A percentile compares a stretch with the other conserved stretches of the same genome.
Conservation (phyloP, 2,113 vertebrate genomes). For the Apaloderma vittatum region DNA sequence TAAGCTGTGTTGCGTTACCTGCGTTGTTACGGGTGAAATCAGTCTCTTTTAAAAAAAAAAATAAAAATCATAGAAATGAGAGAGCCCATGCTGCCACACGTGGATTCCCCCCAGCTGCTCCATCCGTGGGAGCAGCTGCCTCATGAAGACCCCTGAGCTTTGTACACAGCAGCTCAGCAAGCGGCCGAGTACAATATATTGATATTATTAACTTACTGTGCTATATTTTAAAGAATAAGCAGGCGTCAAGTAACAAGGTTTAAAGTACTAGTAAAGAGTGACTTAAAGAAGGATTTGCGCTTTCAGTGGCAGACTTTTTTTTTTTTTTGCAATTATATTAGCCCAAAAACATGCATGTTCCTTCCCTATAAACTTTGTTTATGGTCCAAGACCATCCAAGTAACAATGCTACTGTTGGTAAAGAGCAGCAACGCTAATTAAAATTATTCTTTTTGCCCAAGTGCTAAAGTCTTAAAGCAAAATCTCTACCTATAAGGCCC, state of each 20-base stretch:
- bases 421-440: neutral
- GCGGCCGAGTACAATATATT: neutral
- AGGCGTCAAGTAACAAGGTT: neutral
- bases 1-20: neutral
- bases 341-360: neutral
- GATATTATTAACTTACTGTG: neutral
- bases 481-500: neutral
- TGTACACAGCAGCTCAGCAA: neutral
- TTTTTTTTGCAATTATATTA: neutral
- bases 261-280: neutral
- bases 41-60: no score
- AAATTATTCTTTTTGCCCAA: neutral
- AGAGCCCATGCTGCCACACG: neutral
- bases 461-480: neutral
- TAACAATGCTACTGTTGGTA: neutral
- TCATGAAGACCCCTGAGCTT: neutral
- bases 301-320: neutral
- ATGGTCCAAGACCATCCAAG: neutral
- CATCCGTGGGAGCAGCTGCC: neutral
- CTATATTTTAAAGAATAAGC: neutral
- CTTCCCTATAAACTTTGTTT: neutral
- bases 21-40: accelerated
- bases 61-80: neutral
- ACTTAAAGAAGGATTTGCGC: neutral
- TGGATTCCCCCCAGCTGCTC: neutral